Evolutionary conservation across 2,113 vertebrate genomes (phyloP).

Genomic region (Rana temporaria): DNA sequence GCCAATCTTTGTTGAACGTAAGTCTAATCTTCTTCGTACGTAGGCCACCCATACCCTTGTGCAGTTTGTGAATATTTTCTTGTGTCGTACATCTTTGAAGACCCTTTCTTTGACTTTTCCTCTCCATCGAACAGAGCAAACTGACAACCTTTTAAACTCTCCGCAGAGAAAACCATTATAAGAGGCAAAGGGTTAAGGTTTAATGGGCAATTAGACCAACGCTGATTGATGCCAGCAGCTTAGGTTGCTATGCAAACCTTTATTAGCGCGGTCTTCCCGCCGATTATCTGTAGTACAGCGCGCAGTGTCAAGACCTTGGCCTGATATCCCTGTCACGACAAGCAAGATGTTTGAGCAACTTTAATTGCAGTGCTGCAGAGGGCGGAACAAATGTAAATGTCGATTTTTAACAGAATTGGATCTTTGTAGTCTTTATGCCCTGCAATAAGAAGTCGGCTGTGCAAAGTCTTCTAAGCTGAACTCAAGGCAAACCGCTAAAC

Average conservation of each 20-base stretch:
- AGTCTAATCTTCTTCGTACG: too few species aligned
- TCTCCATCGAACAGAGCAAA: not conserved
- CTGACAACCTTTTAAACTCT: not conserved
- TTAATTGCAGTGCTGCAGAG: not conserved
- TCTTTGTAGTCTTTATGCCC: too few species aligned
- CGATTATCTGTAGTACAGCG: not conserved
- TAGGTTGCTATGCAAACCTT: not conserved
- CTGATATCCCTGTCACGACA: not conserved
- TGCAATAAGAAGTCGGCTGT: too few species aligned
- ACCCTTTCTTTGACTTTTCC: too few species aligned
- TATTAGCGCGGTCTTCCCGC: not conserved
- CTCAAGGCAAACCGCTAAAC: too few species aligned
- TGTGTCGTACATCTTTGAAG: too few species aligned
- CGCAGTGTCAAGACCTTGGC: not conserved
- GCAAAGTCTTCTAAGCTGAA: too few species aligned
- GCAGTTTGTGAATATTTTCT: too few species aligned
- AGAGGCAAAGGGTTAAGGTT: not conserved
- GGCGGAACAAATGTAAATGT: not conserved
- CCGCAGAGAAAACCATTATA: not conserved
- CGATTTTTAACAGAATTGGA: not conserved
- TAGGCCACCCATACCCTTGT: too few species aligned
- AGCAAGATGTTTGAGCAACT: not conserved
- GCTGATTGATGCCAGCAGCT: not conserved
- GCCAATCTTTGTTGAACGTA: too few species aligned
- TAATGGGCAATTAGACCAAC: constrained; percentile 2